phyloP scores from a whole-genome alignment of 1,140 invertebrate genomes.

The Pseudomyrmex pallidus region DNA sequence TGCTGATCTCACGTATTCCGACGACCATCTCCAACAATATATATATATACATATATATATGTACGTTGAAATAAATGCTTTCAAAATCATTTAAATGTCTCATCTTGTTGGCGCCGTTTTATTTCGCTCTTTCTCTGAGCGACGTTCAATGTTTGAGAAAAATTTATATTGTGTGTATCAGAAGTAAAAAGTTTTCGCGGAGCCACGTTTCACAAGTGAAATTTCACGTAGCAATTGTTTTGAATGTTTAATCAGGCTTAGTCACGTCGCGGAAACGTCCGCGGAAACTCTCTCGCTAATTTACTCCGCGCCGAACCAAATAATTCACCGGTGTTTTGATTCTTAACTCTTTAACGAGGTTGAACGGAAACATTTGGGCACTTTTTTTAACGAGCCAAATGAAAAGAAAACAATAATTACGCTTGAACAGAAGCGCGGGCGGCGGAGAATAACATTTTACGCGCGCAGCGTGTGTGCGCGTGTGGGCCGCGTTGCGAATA shows the following conservation, averaged over 20 bases:
- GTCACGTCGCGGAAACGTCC: not conserved
- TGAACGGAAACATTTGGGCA: not conserved
- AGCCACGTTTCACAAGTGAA: not conserved
- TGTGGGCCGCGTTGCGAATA: not conserved
- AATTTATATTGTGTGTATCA: not conserved
- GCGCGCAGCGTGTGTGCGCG: not conserved
- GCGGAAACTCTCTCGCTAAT: too few species aligned
- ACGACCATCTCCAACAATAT: too few species aligned
- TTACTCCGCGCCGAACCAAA: not conserved
- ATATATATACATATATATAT: too few species aligned
- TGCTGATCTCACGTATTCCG: slow-evolving; percentile 74
- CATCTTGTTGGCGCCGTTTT: not conserved
- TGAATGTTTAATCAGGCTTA: not conserved
- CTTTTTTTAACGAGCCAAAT: slow-evolving; percentile 18
- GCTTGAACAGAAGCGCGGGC: slow-evolving; percentile 2
- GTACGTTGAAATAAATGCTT: slow-evolving; percentile 16
- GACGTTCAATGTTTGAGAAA: not conserved
- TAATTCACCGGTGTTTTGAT: not conserved
- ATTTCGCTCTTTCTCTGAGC: not conserved
- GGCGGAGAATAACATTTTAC: slow-evolving; percentile 13
- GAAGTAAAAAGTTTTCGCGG: not conserved
- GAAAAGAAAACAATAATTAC: slow-evolving; percentile 26
- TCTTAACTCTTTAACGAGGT: slow-evolving; percentile 1
- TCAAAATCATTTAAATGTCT: slow-evolving; percentile 21
- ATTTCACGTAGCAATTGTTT: not conserved